Base-by-base conservation (phyloP, 2,888 invertebrate genomes). In the Byasa hedistus region DNA sequence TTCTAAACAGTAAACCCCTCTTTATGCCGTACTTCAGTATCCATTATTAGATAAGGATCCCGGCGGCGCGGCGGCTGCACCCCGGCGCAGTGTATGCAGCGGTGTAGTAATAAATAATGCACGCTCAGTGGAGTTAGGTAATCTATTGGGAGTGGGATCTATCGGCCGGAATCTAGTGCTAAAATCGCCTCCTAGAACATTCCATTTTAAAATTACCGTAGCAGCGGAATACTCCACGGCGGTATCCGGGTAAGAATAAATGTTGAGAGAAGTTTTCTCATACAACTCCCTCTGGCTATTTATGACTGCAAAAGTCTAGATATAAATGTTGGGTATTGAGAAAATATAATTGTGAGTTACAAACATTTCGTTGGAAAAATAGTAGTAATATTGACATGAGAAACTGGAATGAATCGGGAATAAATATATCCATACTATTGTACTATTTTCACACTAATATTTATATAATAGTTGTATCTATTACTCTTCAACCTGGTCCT, bases 11-110 rank as follows among this genome's bases (percentile, higher is more conserved):
- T 22, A 65, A 52, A 57, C 39, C 55, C 63, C 51, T 51, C 56
- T 57, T 65, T 65, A 61, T 57, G 52, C 32, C 51, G 32, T 44
- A 56, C 57, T 65, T 61, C 55, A 32, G 52, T 36, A 52, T 21
- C 51, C 52, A 57, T 61, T 65, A 61, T 61, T 57, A 57, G 57
- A 65, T 61, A 65, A 51, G 36, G 55, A 61, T 65, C 61, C 65
- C 57, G 44, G 36, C 51, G 51, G 51, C 56, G 36, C 8, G 55
- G 23, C 51, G 57, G 39, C n/a, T 61, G 61, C 66, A 61, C 51
- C 23, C 58, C 48, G 65, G 48, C 32, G 66, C 57, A 58, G 57
- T 61, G 19, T 36, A 57, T 54, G 58, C 54, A 64, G 24, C 27
- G 57, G 39, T 21, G 19, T 24, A 15, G 59, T 27, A 51, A 57